Conservation (phyloP, 1,140 invertebrate species). For the Zaprionus lachaisei region DNA sequence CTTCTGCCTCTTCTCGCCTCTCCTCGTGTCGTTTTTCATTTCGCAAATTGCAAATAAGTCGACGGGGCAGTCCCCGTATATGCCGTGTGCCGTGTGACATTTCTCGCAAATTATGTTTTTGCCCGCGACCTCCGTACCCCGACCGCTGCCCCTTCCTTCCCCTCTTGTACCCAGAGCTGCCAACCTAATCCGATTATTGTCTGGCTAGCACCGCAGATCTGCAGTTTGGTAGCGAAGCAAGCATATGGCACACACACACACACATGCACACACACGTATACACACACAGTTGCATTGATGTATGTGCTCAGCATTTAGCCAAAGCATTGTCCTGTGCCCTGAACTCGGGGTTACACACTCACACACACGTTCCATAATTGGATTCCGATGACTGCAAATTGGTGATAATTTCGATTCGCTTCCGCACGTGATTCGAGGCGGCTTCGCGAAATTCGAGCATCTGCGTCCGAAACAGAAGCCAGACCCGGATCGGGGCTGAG, state of each 20-base stretch:
- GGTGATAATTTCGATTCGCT: constrained; percentile 83
- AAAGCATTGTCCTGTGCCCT: constrained; percentile 46
- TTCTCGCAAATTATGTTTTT: constrained; percentile 83
- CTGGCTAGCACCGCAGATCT: constrained; percentile 26
- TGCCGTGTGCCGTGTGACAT: constrained; percentile 74
- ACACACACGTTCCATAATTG: constrained; percentile 73
- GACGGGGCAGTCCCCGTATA: constrained; percentile 42
- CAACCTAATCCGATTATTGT: constrained; percentile 81
- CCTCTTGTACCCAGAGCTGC: not conserved
- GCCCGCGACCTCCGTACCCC: constrained; percentile 20
- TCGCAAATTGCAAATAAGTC: constrained; percentile 80
- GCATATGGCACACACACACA: constrained; percentile 58
- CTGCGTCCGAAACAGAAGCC: constrained; percentile 40
- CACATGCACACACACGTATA: not conserved
- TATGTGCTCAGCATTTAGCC: constrained; percentile 37
- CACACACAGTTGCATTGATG: constrained; percentile 1
- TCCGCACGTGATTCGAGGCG: constrained; percentile 73
- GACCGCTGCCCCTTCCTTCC: too few relatives aligned
- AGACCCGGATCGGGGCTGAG: not conserved
- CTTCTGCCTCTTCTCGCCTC: constrained; percentile 22
- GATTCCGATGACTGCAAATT: constrained; percentile 84
- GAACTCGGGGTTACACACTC: constrained; percentile 37
- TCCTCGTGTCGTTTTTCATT: constrained; percentile 58
- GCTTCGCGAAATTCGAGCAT: constrained; percentile 64
- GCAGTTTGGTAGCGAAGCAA: constrained; percentile 50